phyloP scores from a whole-genome alignment of 1,140 invertebrate genomes.

The Eurosta solidaginis region DNA sequence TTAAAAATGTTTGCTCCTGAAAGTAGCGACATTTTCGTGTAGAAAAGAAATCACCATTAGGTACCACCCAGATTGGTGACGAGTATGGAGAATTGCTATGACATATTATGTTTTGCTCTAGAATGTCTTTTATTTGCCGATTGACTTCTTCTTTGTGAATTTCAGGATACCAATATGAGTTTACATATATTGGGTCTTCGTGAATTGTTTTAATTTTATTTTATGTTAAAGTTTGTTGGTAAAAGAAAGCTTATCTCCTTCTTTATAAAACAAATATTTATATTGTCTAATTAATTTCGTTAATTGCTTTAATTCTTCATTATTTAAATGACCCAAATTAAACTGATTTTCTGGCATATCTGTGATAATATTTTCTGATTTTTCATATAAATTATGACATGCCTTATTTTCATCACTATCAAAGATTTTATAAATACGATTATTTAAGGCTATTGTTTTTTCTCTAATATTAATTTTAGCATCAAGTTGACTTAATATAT shows the following conservation, averaged over 20 bases:
- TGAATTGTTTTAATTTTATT: conserved; percentile 2
- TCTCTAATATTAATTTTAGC: not conserved
- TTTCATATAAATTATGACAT: no score
- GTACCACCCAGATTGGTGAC: no score
- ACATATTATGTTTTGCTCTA: conserved; percentile 32
- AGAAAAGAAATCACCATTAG: no score
- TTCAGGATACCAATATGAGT: conserved; percentile 32
- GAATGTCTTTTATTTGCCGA: conserved; percentile 34
- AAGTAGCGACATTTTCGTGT: no score
- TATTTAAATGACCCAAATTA: conserved; percentile 11
- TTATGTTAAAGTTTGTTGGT: conserved; percentile 31
- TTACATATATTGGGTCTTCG: conserved; percentile 23
- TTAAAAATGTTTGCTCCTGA: no score
- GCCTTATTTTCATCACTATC: not conserved
- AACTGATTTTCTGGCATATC: not conserved
- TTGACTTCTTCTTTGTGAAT: conserved; percentile 30
- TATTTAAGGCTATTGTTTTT: not conserved
- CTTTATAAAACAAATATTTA: not conserved
- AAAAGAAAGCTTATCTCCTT: conserved; percentile 1
- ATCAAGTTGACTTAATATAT: not conserved
- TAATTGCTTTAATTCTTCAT: not conserved
- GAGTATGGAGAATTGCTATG: conserved; percentile 31
- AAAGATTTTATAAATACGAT: not conserved
- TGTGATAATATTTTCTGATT: not conserved
- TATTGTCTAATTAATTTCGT: no score